A percentile compares a stretch with the other conserved stretches of the same genome.
These are phyloP conservation scores for Nerophis ophidion DNA, from an alignment of 2,113 vertebrate species.

Conservation along the genomic window DNA sequence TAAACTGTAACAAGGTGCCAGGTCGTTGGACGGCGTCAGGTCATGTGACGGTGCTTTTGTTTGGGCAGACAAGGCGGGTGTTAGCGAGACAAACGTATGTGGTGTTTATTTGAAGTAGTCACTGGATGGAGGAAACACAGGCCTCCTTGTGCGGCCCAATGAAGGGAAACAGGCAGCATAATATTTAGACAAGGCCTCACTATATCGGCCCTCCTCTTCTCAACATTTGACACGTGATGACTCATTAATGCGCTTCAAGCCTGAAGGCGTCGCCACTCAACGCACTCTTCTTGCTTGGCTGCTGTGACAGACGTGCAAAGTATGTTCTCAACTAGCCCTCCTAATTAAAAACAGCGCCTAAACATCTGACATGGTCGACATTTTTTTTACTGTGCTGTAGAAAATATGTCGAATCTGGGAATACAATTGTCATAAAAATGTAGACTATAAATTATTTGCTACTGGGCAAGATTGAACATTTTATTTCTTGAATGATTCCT, in stretches of 20 bases:
- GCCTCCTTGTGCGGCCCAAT: slow-evolving; percentile 28
- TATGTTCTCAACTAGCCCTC: no score
- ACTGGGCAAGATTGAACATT: no score
- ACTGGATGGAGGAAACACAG: slow-evolving; percentile 39
- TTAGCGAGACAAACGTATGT: slow-evolving; percentile 19
- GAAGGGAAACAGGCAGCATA: background rate
- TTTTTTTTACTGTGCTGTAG: no score
- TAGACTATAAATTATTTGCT: no score
- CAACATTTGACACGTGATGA: background rate
- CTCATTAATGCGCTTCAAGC: slow-evolving; percentile 1
- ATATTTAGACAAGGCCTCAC: slow-evolving; percentile 2
- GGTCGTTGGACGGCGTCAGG: background rate
- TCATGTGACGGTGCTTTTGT: slow-evolving; percentile 23
- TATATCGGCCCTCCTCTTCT: background rate
- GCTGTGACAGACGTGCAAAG: no score
- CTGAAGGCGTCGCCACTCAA: background rate
- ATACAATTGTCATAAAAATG: no score
- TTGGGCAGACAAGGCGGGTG: slow-evolving; percentile 30
- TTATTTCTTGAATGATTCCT: no score
- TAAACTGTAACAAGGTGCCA: background rate
- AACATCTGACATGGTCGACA: no score
- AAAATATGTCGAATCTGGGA: no score
- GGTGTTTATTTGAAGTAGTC: slow-evolving; percentile 45
- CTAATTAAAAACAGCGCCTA: no score
- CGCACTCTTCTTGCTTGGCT: no score